Percentiles rank a stretch among this genome's conserved stretches.
Evolutionary conservation across 2,888 invertebrate genomes (phyloP).

Genomic region (Marasmarcha lunaedactyla): DNA sequence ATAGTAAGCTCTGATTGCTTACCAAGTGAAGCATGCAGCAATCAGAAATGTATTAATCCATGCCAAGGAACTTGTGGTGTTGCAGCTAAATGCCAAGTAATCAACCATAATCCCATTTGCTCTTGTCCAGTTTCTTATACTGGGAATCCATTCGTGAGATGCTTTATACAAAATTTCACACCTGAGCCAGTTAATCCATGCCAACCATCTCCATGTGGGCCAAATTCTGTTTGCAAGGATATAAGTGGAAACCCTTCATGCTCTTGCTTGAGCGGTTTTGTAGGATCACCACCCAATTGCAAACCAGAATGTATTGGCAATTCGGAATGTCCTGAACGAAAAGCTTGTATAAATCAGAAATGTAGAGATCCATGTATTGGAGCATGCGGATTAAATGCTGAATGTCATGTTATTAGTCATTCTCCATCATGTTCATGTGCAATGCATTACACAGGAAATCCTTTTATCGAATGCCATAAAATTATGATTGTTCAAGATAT

Average conservation of each 20-base stretch:
- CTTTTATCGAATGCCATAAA: constrained; percentile 75
- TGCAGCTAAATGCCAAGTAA: constrained; percentile 79
- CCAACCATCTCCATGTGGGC: constrained; percentile 84
- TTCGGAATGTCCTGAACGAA: constrained; percentile 76
- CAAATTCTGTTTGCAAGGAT: constrained; percentile 79
- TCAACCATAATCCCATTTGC: constrained; percentile 86
- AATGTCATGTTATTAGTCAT: constrained; percentile 82
- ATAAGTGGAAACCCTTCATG: constrained; percentile 78
- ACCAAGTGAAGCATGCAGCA: constrained; percentile 79
- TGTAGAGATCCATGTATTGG: constrained; percentile 81
- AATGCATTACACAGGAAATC: constrained; percentile 79
- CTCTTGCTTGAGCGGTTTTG: constrained; percentile 76
- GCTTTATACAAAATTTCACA: constrained; percentile 60
- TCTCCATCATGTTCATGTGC: constrained; percentile 79
- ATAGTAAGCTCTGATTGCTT: constrained; percentile 80
- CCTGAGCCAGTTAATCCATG: constrained; percentile 75
- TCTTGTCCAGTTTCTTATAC: constrained; percentile 75
- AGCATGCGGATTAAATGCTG: constrained; percentile 78
- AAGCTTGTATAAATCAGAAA: constrained; percentile 82
- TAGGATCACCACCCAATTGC: constrained; percentile 81
- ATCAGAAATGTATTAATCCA: constrained; percentile 85
- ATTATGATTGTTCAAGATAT: constrained; percentile 42
- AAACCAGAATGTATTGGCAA: constrained; percentile 85
- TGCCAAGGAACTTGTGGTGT: constrained; percentile 86
- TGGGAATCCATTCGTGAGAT: constrained; percentile 83